phyloP scores from a whole-genome alignment of 2,888 invertebrate genomes.

The Chalcosyrphus nemorum region DNA sequence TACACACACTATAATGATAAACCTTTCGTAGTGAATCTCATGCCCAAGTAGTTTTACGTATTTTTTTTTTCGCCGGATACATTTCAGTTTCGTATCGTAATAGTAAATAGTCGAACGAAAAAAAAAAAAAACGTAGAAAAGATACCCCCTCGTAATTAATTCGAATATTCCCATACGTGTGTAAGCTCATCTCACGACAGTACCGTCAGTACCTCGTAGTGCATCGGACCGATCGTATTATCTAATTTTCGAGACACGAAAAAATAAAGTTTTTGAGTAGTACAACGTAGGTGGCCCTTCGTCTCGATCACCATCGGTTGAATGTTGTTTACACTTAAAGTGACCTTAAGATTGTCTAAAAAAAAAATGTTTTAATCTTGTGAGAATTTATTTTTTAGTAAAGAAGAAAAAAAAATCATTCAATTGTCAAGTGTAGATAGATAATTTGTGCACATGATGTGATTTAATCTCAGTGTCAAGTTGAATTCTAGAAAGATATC shows the following conservation, averaged over 20 bases:
- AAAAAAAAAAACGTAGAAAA: constrained; percentile 40
- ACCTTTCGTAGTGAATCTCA: constrained; percentile 21
- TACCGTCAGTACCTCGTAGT: constrained; percentile 61
- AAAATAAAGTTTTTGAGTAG: constrained; percentile 15
- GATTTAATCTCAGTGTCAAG: constrained; percentile 36
- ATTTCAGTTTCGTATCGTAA: constrained; percentile 37
- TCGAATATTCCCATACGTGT: constrained; percentile 59
- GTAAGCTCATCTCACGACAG: constrained; percentile 72
- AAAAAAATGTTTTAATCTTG: not conserved
- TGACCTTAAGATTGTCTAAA: constrained; percentile 43
- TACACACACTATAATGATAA: constrained; percentile 9
- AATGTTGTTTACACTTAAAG: constrained; percentile 39
- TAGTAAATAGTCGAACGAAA: constrained; percentile 36
- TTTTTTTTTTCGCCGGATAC: constrained; percentile 43
- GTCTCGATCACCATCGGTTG: constrained; percentile 20
- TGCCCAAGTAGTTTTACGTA: constrained; percentile 18
- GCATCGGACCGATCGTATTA: constrained; percentile 62
- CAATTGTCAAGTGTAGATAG: not conserved
- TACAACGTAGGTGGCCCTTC: constrained; percentile 52
- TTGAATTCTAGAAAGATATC: constrained; percentile 18
- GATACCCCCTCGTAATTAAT: constrained; percentile 67
- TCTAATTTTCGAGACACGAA: constrained; percentile 7
- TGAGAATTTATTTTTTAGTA: not conserved
- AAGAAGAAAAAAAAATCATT: not conserved
- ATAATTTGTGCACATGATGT: constrained; percentile 8